These are phyloP conservation scores for Telmatherina bonti DNA, from an alignment of 2,797 vertebrate genomes.

Conservation along the genomic window DNA sequence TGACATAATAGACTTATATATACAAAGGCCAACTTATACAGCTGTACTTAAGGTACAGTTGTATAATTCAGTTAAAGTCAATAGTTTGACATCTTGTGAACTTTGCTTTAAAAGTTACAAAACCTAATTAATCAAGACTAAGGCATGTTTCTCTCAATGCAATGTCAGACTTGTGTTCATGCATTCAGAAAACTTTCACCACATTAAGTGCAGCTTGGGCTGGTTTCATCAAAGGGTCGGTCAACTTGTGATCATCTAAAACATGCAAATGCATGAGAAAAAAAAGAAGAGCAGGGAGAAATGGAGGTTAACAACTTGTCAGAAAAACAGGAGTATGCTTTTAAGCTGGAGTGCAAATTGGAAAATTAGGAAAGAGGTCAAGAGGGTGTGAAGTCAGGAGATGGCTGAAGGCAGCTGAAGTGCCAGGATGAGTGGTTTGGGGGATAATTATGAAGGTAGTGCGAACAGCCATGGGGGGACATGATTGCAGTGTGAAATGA, in stretches of 20 bases:
- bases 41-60: too few species aligned
- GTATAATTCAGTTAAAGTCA: too few species aligned
- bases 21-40: too few species aligned
- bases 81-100: neutral
- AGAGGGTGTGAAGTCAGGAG: neutral
- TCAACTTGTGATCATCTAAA: neutral
- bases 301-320: neutral
- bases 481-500: neutral
- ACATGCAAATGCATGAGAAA: neutral
- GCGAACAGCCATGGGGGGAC: neutral
- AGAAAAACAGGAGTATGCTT: neutral
- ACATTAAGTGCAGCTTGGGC: neutral
- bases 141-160: too few species aligned
- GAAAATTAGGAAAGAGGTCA: neutral
- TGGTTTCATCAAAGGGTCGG: neutral
- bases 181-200: neutral
- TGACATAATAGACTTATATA: too few species aligned
- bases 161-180: neutral
- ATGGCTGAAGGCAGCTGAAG: neutral
- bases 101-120: neutral
- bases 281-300: neutral
- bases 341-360: neutral
- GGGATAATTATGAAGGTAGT: neutral
- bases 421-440: neutral
- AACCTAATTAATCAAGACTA: neutral